Conservation (phyloP, 2,113 vertebrate species). For the Pheucticus melanocephalus region DNA sequence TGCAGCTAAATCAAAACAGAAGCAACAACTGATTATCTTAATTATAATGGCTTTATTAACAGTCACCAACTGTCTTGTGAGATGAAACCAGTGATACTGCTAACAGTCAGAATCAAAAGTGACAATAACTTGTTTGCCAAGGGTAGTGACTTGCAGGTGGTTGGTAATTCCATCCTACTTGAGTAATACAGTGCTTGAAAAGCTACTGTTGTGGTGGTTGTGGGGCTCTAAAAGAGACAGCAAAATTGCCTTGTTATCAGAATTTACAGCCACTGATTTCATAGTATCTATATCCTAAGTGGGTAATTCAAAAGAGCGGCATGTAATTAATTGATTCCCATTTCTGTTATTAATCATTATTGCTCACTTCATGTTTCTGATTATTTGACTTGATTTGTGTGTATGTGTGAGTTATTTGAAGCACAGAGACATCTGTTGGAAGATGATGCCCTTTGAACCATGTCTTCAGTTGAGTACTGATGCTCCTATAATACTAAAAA, state of each 20-base stretch:
- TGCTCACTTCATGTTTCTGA: not conserved
- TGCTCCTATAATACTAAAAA: not conserved
- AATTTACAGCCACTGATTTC: not conserved
- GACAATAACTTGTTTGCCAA: not conserved
- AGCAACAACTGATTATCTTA: not conserved
- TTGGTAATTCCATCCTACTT: not conserved
- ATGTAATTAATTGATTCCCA: not conserved
- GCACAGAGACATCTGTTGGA: not conserved
- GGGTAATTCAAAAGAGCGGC: not conserved
- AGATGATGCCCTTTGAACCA: not conserved
- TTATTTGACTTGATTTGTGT: not conserved
- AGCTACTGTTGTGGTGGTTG: not conserved
- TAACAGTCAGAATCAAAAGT: constrained; percentile 8
- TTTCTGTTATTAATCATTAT: not conserved
- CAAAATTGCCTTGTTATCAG: not conserved
- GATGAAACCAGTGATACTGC: not conserved
- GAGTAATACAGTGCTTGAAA: not conserved
- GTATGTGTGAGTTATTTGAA: not conserved
- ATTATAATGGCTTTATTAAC: not conserved
- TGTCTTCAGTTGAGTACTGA: not conserved
- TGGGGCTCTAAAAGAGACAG: not conserved
- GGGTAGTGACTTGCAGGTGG: not conserved
- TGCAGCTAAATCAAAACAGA: not conserved
- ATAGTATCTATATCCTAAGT: not conserved
- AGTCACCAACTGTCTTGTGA: not conserved